phyloP scores from a whole-genome alignment of 2,113 vertebrate species.

The Mixornis gularis region DNA sequence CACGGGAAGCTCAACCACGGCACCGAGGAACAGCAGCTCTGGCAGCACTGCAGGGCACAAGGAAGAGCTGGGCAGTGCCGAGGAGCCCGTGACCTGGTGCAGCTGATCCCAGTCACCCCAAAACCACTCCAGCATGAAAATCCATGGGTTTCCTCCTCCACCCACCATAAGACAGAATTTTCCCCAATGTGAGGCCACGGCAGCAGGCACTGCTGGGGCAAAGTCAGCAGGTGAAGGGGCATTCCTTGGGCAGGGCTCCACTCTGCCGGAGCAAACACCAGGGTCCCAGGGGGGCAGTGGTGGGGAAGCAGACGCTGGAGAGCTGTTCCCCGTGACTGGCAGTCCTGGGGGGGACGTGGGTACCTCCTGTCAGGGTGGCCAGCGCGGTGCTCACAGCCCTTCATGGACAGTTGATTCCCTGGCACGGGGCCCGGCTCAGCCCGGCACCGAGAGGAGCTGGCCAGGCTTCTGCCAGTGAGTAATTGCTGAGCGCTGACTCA shows the following conservation, averaged over 20 bases:
- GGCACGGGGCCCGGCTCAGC: background rate
- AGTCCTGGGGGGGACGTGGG: background rate
- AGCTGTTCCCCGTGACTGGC: accelerated
- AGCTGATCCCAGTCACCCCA: background rate
- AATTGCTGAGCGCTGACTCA: background rate
- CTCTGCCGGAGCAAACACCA: background rate
- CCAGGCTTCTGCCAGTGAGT: background rate
- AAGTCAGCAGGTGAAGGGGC: background rate
- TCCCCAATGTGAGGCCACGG: background rate
- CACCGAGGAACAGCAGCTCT: background rate
- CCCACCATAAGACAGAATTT: background rate
- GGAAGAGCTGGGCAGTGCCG: background rate
- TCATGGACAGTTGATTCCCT: background rate
- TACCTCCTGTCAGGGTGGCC: background rate
- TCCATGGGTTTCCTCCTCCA: background rate
- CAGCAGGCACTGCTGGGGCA: background rate
- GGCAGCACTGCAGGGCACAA: accelerated
- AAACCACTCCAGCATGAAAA: background rate
- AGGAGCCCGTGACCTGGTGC: background rate
- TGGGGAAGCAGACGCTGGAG: background rate
- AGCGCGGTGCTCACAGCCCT: background rate
- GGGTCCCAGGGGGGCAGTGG: accelerated
- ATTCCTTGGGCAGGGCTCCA: background rate
- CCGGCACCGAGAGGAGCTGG: background rate
- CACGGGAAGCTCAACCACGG: accelerated